A percentile compares a stretch with the other conserved stretches of the same genome.
Evolutionary conservation across 2,113 vertebrate genomes (phyloP).

Genomic region (Psittacara wagleri): DNA sequence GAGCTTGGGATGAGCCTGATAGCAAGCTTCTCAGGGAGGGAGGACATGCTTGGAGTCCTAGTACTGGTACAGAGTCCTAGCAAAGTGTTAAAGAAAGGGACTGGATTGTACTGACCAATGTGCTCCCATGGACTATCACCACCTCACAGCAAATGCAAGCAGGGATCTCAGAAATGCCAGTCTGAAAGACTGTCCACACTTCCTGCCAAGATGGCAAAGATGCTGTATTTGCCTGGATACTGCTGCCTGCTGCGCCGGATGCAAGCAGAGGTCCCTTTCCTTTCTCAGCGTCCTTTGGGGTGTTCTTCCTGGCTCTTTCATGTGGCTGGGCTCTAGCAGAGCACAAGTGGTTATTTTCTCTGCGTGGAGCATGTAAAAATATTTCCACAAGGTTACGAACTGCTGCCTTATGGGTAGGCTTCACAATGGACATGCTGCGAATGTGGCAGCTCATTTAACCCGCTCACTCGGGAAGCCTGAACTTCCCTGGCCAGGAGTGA

Average conservation of each 20-base stretch:
- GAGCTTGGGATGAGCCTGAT: neutral
- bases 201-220: neutral
- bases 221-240: neutral
- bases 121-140: neutral
- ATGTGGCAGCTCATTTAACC: slow-evolving; percentile 46
- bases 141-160: neutral
- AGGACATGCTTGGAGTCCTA: neutral
- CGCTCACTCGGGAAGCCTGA: neutral
- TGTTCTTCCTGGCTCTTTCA: slow-evolving; percentile 28
- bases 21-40: neutral
- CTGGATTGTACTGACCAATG: neutral
- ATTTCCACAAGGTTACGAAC: slow-evolving; percentile 51
- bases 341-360: slow-evolving; percentile 43
- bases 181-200: neutral
- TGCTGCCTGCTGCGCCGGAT: neutral
- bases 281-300: neutral
- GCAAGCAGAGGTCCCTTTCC: neutral
- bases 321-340: slow-evolving; percentile 27
- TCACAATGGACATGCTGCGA: slow-evolving; percentile 2
- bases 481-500: neutral
- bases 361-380: slow-evolving; percentile 27
- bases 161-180: neutral
- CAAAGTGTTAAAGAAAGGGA: neutral
- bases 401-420: slow-evolving; percentile 39
- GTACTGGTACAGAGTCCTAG: neutral